Conservation (phyloP, 2,888 invertebrate species). For the Bimastos eiseni region DNA sequence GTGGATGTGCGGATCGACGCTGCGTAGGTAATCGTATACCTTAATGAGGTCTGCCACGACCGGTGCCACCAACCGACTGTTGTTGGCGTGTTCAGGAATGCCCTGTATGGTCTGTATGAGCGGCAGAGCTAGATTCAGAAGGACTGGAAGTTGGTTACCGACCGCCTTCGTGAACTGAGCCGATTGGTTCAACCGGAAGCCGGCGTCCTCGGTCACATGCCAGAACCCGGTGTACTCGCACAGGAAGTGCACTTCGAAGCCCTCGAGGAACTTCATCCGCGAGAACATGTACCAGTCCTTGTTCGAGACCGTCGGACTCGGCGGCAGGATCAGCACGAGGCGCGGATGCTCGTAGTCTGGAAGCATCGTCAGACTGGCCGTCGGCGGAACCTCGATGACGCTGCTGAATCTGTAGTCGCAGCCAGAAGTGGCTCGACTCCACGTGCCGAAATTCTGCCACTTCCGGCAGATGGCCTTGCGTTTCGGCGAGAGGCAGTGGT, state of each 20-base stretch:
- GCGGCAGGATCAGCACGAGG: constrained; percentile 46
- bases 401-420: constrained; percentile 44
- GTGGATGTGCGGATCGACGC: constrained; percentile 43
- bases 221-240: constrained; percentile 48
- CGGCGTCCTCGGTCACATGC: constrained; percentile 46
- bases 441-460: constrained; percentile 47
- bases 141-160: constrained; percentile 43
- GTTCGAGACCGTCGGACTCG: constrained; percentile 42
- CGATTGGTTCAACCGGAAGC: constrained; percentile 44
- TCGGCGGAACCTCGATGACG: constrained; percentile 36
- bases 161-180: constrained; percentile 40
- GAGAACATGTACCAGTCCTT: constrained; percentile 47
- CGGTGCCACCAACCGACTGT: constrained; percentile 45
- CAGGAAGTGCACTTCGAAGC: constrained; percentile 47
- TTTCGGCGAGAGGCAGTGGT: constrained; percentile 41
- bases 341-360: constrained; percentile 48
- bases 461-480: constrained; percentile 44
- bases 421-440: constrained; percentile 44
- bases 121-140: constrained; percentile 45
- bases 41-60: constrained; percentile 45
- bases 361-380: constrained; percentile 39
- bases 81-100: constrained; percentile 43
- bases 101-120: constrained; percentile 47
- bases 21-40: constrained; percentile 46
- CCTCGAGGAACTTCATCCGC: constrained; percentile 46